phyloP scores from a whole-genome alignment of 2,888 invertebrate genomes.

The Steinernema hermaphroditum region DNA sequence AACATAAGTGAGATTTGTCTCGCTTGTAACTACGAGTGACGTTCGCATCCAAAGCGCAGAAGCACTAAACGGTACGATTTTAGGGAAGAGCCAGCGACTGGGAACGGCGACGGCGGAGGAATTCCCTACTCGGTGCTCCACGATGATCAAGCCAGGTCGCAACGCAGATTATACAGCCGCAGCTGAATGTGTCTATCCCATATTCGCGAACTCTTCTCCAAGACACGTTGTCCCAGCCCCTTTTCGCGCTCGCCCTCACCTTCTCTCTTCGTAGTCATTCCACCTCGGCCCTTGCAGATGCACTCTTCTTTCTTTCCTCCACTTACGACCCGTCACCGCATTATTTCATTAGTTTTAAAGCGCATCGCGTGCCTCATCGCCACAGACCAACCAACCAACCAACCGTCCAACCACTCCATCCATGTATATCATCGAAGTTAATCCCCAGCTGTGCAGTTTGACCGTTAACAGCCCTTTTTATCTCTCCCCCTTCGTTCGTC shows the following conservation, averaged over 20 bases:
- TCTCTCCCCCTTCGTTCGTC: background rate
- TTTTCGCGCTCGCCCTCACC: background rate
- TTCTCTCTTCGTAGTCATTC: background rate
- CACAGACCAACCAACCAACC: no score
- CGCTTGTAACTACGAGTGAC: slow-evolving; percentile 20
- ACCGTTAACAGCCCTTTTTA: slow-evolving; percentile 12
- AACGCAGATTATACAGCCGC: slow-evolving; percentile 28
- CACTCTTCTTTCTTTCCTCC: no score
- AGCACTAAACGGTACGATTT: slow-evolving; percentile 1
- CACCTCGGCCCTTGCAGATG: no score
- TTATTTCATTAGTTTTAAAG: slow-evolving; percentile 19
- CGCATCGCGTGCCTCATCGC: slow-evolving; percentile 14
- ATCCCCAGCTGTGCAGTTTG: slow-evolving; percentile 29
- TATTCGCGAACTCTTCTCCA: background rate
- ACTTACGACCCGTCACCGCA: no score
- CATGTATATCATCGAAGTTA: slow-evolving; percentile 29
- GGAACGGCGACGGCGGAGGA: slow-evolving; percentile 30
- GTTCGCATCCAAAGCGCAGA: background rate
- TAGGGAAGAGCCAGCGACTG: slow-evolving; percentile 29
- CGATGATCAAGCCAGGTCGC: slow-evolving; percentile 18
- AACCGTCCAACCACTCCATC: slow-evolving; percentile 1
- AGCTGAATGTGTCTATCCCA: slow-evolving; percentile 14
- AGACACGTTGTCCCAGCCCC: background rate
- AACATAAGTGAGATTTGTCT: slow-evolving; percentile 28
- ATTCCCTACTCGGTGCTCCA: slow-evolving; percentile 30